Percentiles rank a stretch among this genome's conserved stretches.
Evolutionary conservation across 1,140 invertebrate species (phyloP).

Genomic region (Orius insidiosus): DNA sequence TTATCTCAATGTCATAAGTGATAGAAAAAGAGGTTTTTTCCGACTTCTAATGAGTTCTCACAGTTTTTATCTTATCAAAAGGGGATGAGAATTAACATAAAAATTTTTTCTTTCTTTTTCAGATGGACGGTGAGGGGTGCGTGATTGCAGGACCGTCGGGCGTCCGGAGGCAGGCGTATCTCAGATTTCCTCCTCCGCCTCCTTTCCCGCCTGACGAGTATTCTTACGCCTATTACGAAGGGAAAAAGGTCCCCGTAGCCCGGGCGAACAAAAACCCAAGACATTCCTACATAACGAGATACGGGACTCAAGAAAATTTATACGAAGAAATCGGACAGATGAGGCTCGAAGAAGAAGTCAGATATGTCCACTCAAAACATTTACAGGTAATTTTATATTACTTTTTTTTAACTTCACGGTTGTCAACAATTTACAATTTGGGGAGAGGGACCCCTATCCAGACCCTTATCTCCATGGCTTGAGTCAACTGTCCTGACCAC

Average conservation of each 20-base stretch:
- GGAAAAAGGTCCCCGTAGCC: constrained; percentile 16
- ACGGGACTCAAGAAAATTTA: constrained; percentile 70
- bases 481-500: too few species aligned
- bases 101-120: constrained; percentile 1
- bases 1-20: too few species aligned
- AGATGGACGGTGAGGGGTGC: constrained; percentile 11
- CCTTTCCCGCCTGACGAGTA: constrained; percentile 34
- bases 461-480: too few species aligned
- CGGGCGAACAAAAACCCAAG: background rate
- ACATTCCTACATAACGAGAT: constrained; percentile 39
- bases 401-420: too few species aligned
- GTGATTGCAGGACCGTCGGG: constrained; percentile 11
- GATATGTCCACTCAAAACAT: constrained; percentile 23
- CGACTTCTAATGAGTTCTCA: too few species aligned
- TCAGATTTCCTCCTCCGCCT: constrained; percentile 20
- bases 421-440: too few species aligned
- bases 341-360: constrained; percentile 67
- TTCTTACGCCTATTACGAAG: constrained; percentile 60
- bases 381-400: constrained; percentile 21
- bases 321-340: constrained; percentile 64
- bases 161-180: constrained; percentile 10
- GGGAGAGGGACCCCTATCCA: too few species aligned
- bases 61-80: too few species aligned
- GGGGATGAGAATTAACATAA: background rate
- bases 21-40: too few species aligned